Percentiles rank a stretch among this genome's conserved stretches.
Conservation (phyloP, 2,797 vertebrate genomes). For the Ambastaia sidthimunki region DNA sequence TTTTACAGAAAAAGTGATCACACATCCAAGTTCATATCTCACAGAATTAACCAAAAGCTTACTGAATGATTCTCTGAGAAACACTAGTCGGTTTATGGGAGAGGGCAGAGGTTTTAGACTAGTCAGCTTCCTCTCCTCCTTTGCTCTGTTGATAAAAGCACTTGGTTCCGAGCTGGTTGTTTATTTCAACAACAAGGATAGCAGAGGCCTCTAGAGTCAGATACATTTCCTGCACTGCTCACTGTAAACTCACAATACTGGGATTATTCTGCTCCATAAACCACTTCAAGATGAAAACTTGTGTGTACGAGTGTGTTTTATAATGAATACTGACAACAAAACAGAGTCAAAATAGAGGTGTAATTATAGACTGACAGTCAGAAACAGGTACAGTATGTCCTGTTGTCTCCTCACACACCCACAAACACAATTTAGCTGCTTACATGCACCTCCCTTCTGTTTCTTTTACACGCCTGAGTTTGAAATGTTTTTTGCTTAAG, state of each 20-base stretch:
- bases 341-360: slow-evolving; percentile 70
- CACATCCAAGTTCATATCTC: not conserved
- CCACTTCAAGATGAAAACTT: slow-evolving; percentile 67
- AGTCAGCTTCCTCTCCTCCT: slow-evolving; percentile 36
- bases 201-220: slow-evolving; percentile 60
- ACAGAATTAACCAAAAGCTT: not conserved
- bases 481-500: slow-evolving; percentile 32
- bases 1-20: not conserved
- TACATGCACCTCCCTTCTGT: slow-evolving; percentile 26
- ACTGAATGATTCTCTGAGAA: not conserved
- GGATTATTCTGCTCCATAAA: slow-evolving; percentile 69
- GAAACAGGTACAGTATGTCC: slow-evolving; percentile 56
- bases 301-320: slow-evolving; percentile 59
- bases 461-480: slow-evolving; percentile 9
- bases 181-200: slow-evolving; percentile 73
- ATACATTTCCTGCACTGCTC: slow-evolving; percentile 65
- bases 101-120: not conserved
- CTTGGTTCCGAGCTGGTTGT: slow-evolving; percentile 62
- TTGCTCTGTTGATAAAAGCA: slow-evolving; percentile 62
- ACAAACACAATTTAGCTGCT: slow-evolving; percentile 43
- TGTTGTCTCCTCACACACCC: not conserved
- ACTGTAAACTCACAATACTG: slow-evolving; percentile 61
- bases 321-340: slow-evolving; percentile 66
- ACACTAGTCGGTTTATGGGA: slow-evolving; percentile 23
- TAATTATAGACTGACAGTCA: slow-evolving; percentile 74